A percentile compares a stretch with the other conserved stretches of the same genome.
phyloP scores from a whole-genome alignment of 1,140 invertebrate genomes.

The Kradibia gibbosae region DNA sequence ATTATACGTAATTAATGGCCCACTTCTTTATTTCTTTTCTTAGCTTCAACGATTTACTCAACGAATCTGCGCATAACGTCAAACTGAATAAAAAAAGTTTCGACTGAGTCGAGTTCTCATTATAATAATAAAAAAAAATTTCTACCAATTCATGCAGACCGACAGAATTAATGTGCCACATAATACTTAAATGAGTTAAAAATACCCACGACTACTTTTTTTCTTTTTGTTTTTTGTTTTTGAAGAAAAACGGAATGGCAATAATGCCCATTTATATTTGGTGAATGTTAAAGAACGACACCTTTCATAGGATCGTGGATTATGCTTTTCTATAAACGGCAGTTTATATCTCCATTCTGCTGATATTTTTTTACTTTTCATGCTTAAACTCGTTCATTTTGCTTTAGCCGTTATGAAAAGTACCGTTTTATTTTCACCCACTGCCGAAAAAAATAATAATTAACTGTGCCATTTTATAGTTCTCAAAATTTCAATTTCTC shows the following conservation, averaged over 20 bases:
- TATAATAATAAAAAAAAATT: background rate
- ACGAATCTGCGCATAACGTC: background rate
- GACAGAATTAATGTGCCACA: background rate
- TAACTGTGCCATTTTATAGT: background rate
- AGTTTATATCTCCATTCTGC: background rate
- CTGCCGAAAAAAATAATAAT: conserved; percentile 20
- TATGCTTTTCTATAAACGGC: background rate
- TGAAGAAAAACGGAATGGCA: no score
- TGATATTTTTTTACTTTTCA: conserved; percentile 7
- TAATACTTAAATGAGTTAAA: background rate
- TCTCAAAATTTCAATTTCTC: background rate
- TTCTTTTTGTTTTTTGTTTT: no score
- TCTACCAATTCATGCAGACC: background rate
- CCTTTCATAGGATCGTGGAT: background rate
- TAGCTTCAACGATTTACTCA: background rate
- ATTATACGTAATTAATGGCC: background rate
- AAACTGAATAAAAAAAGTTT: background rate
- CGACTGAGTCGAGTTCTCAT: background rate
- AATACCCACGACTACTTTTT: background rate
- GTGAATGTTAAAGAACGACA: background rate
- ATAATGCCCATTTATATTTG: conserved; percentile 31
- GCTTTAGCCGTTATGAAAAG: background rate
- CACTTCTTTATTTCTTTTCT: background rate
- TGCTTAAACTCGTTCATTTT: background rate
- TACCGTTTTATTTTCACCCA: conserved; percentile 33